These are phyloP conservation scores for Actinemys pallida DNA, from an alignment of 2,113 vertebrate species.

Conservation along the genomic window DNA sequence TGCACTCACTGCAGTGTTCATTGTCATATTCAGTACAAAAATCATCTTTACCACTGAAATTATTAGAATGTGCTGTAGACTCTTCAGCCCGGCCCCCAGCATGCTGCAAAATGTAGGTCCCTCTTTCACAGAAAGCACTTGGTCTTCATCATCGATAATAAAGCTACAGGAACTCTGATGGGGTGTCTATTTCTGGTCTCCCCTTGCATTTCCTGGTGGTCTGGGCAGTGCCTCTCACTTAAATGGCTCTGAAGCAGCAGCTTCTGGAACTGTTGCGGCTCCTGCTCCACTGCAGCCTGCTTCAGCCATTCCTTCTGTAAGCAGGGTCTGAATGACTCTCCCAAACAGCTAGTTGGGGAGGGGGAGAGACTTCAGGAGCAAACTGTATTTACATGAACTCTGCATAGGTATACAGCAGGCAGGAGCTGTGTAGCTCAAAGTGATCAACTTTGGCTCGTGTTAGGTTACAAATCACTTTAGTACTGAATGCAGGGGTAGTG, in stretches of 20 bases:
- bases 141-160: not conserved
- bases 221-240: fast-evolving
- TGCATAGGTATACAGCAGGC: no score
- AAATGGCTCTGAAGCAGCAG: not conserved
- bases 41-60: not conserved
- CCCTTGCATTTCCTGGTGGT: not conserved
- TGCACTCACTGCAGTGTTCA: not conserved
- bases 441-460: no score
- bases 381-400: no score
- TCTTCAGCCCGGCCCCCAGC: not conserved
- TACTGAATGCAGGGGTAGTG: no score
- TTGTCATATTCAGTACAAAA: not conserved
- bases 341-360: no score
- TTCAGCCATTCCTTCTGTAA: not conserved
- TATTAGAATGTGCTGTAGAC: not conserved
- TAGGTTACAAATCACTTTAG: no score
- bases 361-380: no score
- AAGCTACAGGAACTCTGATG: not conserved
- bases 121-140: not conserved
- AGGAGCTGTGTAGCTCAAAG: no score
- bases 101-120: not conserved
- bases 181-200: not conserved
- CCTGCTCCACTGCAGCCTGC: not conserved
- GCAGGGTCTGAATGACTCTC: no score
- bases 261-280: not conserved